phyloP scores from a whole-genome alignment of 2,888 invertebrate genomes.

The Salpingus planirostris region DNA sequence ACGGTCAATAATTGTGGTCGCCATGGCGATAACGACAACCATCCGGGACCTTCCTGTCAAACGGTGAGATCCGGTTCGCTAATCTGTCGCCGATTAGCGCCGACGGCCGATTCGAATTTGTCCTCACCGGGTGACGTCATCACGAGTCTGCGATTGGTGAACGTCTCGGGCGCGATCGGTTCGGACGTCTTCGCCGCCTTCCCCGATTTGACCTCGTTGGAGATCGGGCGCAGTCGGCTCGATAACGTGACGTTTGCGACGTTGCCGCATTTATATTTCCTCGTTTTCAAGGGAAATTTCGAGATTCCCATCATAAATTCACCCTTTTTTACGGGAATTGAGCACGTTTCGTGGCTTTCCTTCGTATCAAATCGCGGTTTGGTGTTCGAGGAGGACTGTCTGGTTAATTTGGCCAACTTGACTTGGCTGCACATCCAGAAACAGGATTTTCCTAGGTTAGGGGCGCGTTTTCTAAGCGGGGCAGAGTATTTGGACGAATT shows the following conservation, averaged over 20 bases:
- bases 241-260: not conserved
- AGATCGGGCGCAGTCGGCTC: slow-evolving; percentile 1
- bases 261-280: slow-evolving; percentile 3
- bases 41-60: too few relatives aligned
- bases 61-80: too few relatives aligned
- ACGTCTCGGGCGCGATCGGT: slow-evolving; percentile 2
- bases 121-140: not conserved
- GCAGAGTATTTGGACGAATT: slow-evolving; percentile 3
- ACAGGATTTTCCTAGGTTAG: slow-evolving; percentile 1
- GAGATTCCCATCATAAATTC: slow-evolving; percentile 1
- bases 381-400: not conserved
- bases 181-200: not conserved
- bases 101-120: slow-evolving; percentile 1
- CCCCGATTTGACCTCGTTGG: slow-evolving; percentile 1
- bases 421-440: slow-evolving; percentile 7
- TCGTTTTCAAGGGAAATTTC: slow-evolving; percentile 1
- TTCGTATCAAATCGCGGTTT: slow-evolving; percentile 1
- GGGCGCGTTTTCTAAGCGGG: not conserved
- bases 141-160: slow-evolving; percentile 12
- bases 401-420: slow-evolving; percentile 1
- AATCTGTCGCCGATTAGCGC: slow-evolving; percentile 1
- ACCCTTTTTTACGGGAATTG: not conserved
- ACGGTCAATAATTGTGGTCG: too few relatives aligned
- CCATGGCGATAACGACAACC: too few relatives aligned
- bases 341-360: slow-evolving; percentile 3